Base-by-base conservation (phyloP, 2,888 invertebrate genomes). In the Lasioglossum calceatum region DNA sequence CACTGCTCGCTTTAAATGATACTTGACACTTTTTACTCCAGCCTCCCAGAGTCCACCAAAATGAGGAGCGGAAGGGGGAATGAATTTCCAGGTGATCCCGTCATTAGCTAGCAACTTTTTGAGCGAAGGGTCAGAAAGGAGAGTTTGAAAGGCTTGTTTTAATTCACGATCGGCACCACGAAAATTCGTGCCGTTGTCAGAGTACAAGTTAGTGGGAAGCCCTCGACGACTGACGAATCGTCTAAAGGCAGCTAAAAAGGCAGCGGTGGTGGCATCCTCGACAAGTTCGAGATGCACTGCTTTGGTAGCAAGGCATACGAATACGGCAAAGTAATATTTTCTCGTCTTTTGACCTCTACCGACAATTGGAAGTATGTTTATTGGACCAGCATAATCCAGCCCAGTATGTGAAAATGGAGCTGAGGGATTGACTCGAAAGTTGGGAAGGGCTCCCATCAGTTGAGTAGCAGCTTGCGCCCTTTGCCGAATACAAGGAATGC, bases 381-480 rank as follows among this genome's bases (percentile, higher is more conserved):
- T 67, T 67, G 67, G 67, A 27, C 67, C 67, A 2, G 67, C 54
- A 16, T 54, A 54, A 23, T 54, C 54, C 16, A 54, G 54, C 3
- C 54, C 54, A 19, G 67, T 67, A 67, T 67, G 36, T 27, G 67
- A 32, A 36, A 67, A 32, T 32, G 67, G 67, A 67, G 67, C 67
- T 0, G 67, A n/a, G 67, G 67, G 67, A 32, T 32, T 67, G 67
- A 67, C 36, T n/a, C 67, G 67, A 36, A 67, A 27, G 32, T 67
- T 32, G 12, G 67, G 67, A n/a, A 67, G 27, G 12, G 67, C 67
- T 27, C 36, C 14, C 67, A 67, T 67, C 67, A 67, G 32, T 36
- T 32, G 27, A 27, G 67, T 67, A 32, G 67, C 67, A 5, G 67
- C 27, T 32, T 67, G 67, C 8, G 67, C 67, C 23, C 12, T 67